Evolutionary conservation across 2,113 vertebrate genomes (phyloP).

Genomic region (Aphyosemion australe): DNA sequence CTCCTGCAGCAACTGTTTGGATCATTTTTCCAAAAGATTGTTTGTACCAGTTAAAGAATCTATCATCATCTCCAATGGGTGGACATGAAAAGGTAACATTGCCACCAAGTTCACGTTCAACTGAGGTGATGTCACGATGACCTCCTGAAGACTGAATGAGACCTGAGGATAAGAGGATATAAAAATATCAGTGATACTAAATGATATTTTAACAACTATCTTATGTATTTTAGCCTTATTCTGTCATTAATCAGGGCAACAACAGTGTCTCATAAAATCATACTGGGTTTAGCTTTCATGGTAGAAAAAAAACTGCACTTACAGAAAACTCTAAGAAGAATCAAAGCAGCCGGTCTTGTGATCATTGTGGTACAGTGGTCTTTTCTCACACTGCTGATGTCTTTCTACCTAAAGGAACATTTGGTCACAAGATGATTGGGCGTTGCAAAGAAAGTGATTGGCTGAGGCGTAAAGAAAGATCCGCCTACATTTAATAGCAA

Average conservation of each 20-base stretch:
- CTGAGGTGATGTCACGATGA: constrained; percentile 14
- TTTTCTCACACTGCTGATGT: not conserved
- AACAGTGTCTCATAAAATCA: not conserved
- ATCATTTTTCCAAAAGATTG: constrained; percentile 16
- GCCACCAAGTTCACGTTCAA: not conserved
- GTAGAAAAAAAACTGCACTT: not conserved
- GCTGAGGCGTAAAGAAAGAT: not conserved
- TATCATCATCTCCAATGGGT: fast-evolving
- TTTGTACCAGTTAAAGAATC: constrained; percentile 30
- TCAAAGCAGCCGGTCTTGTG: constrained; percentile 8
- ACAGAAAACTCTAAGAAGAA: constrained; percentile 14
- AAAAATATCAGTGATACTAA: no score
- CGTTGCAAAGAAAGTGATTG: constrained; percentile 12
- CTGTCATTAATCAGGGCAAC: not conserved
- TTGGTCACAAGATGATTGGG: constrained; percentile 5
- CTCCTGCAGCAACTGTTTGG: constrained; percentile 3
- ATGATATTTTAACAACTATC: no score
- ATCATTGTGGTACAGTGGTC: constrained; percentile 1
- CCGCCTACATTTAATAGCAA: not conserved
- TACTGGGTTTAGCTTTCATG: not conserved
- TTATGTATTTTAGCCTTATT: fast-evolving
- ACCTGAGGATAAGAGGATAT: constrained; percentile 3
- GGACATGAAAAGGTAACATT: constrained; percentile 19
- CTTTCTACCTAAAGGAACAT: constrained; percentile 1
- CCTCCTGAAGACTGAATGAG: not conserved